Conservation (phyloP, 2,113 vertebrate genomes). For the Cebus imitator region DNA sequence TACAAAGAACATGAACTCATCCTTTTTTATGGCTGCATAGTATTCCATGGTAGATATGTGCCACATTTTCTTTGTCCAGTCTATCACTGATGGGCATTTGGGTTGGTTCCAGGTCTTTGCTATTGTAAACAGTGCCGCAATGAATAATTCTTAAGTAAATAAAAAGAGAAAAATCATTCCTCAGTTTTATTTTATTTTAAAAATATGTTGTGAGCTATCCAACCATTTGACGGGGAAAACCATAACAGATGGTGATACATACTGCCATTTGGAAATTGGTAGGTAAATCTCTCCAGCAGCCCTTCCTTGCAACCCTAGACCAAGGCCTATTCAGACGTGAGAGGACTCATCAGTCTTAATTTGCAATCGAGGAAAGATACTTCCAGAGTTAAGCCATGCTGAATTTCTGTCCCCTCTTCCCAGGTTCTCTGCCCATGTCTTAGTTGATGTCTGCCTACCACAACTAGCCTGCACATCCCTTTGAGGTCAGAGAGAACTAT, state of each 20-base stretch:
- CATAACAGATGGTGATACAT: background rate
- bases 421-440: background rate
- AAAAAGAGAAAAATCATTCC: background rate
- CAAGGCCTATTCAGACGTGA: background rate
- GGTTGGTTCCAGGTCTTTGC: too few species aligned
- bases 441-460: background rate
- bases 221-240: background rate
- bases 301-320: background rate
- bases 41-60: too few species aligned
- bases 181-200: slow-evolving; percentile 24
- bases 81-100: too few species aligned
- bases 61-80: too few species aligned
- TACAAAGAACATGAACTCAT: too few species aligned
- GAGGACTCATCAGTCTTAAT: background rate
- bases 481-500: background rate
- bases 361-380: background rate
- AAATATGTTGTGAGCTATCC: background rate
- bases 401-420: background rate
- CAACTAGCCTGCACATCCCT: background rate
- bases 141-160: background rate
- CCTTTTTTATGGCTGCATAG: too few species aligned
- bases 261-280: background rate
- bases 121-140: too few species aligned
- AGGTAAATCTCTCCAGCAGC: background rate
- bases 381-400: background rate